Evolutionary conservation across 2,113 vertebrate species (phyloP), one percentile per base, ranked within the genome.

Genomic region (Plecotus auritus): DNA sequence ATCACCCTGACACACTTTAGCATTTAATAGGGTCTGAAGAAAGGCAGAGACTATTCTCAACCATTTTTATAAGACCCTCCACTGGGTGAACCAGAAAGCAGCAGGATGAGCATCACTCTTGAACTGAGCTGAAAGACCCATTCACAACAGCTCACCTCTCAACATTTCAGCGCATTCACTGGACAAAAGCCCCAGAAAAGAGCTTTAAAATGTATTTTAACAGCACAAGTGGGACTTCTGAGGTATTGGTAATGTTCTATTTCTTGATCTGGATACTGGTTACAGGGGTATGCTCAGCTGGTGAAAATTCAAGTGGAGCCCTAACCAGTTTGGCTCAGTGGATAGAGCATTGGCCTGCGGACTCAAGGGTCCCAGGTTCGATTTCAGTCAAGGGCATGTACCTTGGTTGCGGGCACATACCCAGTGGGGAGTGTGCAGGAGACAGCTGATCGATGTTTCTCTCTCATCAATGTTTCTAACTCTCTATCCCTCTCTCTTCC

Each of bases 191-290:
- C 51, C 61, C 45, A 49, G 73, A 9, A 83, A 87, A 85, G 28
- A 88, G 26, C 35, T 86, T 92, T 76, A 86, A 17, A 85, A 47
- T 66, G 2, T 56, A 47, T 72, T 94, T 96, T 76, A 88, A 78
- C 32, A 87, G 20, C 47, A 91, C 51, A 84, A 32, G 22, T 17
- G 18, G 61, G 40, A 20, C 32, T 76, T 86, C 28, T 70, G 17
- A 61, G 67, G 35, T 22, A 40, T 18, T 66, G 10, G 47, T 37
- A 64, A 93, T 18, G 45, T 35, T 49, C 40, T 90, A 49, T 69
- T 90, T 90, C 47, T 59, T 59, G 26, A 74, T 76, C 47, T 81
- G n/a, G 23, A 22, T 64, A 23, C 64, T 42, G 32, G 42, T 73
- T 80, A 56, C 32, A 16, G 40, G 47, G 32, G 16, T 90, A 74